Evolutionary conservation across 2,113 vertebrate genomes (phyloP), one percentile per base, ranked within the genome.

Genomic region (Stegastes partitus): DNA sequence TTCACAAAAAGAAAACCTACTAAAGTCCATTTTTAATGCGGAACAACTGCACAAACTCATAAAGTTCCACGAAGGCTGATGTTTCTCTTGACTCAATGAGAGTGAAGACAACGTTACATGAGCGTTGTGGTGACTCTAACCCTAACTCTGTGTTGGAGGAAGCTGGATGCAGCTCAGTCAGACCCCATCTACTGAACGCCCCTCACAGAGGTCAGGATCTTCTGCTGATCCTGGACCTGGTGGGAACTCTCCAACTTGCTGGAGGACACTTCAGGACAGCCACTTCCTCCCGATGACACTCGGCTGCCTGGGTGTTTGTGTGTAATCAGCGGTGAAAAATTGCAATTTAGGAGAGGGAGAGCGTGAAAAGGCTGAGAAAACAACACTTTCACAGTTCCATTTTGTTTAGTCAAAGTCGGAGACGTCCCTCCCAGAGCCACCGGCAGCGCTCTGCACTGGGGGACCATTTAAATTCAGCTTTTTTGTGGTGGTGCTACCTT

Each of bases 271-370:
- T 50, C 14, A 34, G 15, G 2, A 51, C 25, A 31, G n/a, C 57
- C 49, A 63, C 53, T 68, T 63, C 62, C 21, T 62, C 15, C 12
- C 23, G 37, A 21, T 4, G 15, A 28, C 23, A 37, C 19, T 64
- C 51, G 34, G 14, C n/a, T 44, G 68, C 10, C 47, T 21, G 22
- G 37, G 53, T 68, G 61, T 61, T 37, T 61, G 21, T 42, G 22
- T 67, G 59, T 74, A 65, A 79, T 83, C 69, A 28, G 31, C 16
- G 14, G 76, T 68, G 44, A 61, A 39, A 56, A 66, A 77, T 28
- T 65, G 23, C 54, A 56, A 21, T 64, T 59, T 59, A 19, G 31
- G 10, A 58, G 28, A 25, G 14, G 21, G 18, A 53, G 42, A 22
- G 18, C 22, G 45, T 14, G 23, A 68, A 58, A 3, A 68, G 23